phyloP scores from a whole-genome alignment of 2,797 vertebrate genomes.

The Sebastes wilsoni region DNA sequence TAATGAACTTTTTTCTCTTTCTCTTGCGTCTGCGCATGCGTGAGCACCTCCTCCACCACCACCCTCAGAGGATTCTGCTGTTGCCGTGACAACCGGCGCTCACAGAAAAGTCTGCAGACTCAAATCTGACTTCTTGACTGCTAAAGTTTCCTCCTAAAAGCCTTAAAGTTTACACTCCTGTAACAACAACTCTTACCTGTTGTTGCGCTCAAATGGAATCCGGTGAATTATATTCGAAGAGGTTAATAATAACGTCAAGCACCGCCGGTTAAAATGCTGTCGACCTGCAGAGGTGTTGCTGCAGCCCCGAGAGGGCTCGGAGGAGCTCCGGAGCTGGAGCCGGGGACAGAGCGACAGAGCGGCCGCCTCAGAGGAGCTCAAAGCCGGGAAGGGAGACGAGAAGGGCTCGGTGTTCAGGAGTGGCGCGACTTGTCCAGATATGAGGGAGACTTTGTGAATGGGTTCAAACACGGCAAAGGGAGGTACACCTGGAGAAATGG shows the following conservation, averaged over 20 bases:
- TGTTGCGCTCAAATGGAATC: background rate
- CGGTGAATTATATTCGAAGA: background rate
- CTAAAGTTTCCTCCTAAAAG: background rate
- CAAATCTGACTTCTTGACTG: conserved; percentile 20
- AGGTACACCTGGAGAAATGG: conserved; percentile 64
- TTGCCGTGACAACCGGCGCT: conserved; percentile 46
- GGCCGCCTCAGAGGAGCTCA: background rate
- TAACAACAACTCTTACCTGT: background rate
- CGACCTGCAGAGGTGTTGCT: background rate
- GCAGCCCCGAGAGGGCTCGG: background rate
- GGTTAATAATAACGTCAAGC: background rate
- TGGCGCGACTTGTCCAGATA: conserved; percentile 86
- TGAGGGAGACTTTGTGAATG: conserved; percentile 79
- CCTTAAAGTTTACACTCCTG: too few species aligned
- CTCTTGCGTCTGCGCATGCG: conserved; percentile 40
- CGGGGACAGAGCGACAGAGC: background rate
- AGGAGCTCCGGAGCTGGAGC: background rate
- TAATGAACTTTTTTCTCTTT: background rate
- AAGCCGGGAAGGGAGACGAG: background rate
- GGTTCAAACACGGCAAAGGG: conserved; percentile 84
- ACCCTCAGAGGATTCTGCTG: background rate
- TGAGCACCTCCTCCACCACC: background rate
- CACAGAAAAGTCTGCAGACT: background rate
- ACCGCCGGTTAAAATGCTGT: conserved; percentile 14
- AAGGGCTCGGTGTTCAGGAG: conserved; percentile 68